Evolutionary conservation across 2,113 vertebrate species (phyloP).

Genomic region (Sakesphorus luctuosus): DNA sequence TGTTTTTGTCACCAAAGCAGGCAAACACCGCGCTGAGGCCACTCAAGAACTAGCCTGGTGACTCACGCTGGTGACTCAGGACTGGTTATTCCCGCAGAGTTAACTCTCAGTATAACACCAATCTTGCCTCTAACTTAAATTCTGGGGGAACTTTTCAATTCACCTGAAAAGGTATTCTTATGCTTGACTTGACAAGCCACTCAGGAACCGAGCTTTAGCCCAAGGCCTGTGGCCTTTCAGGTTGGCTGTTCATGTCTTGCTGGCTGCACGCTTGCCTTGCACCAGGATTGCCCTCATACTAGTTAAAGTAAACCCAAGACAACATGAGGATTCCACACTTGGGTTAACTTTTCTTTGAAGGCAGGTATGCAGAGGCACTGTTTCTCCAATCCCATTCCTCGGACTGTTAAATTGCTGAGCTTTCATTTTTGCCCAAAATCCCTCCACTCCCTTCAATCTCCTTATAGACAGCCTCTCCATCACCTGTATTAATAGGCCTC

Average conservation of each 20-base stretch:
- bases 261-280: accelerated
- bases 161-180: neutral
- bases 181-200: neutral
- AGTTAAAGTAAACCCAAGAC: neutral
- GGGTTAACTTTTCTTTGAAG: neutral
- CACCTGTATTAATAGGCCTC: neutral
- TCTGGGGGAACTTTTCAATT: neutral
- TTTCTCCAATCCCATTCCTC: neutral
- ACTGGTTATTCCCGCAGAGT: neutral
- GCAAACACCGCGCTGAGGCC: neutral
- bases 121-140: neutral
- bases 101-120: neutral
- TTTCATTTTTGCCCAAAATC: neutral
- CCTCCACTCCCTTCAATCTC: neutral
- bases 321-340: neutral
- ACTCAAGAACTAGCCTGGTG: neutral
- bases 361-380: neutral
- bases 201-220: neutral
- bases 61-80: neutral
- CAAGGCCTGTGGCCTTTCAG: neutral
- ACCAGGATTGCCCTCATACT: neutral
- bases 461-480: neutral
- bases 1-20: neutral
- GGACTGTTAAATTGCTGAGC: neutral
- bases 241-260: neutral